Conservation (phyloP, 2,797 vertebrate genomes). For the Oreortyx pictus region DNA sequence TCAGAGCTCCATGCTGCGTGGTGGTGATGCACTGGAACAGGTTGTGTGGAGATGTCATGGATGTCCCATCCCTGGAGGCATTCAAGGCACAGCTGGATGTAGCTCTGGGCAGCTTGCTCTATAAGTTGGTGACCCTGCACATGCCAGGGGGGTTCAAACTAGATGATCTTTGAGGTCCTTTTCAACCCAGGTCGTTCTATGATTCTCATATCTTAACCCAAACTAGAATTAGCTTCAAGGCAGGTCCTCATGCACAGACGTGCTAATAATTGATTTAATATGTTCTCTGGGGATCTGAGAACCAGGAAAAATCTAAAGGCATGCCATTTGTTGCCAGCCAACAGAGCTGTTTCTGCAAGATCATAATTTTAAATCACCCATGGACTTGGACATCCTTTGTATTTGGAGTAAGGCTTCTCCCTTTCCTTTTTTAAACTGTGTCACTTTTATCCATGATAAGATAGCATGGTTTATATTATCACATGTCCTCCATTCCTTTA, state of each 20-base stretch:
- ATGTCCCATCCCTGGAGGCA: too few relatives aligned
- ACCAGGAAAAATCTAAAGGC: slow-evolving; percentile 1
- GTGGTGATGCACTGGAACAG: too few relatives aligned
- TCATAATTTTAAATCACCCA: background rate
- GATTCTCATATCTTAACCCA: background rate
- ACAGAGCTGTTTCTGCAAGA: background rate
- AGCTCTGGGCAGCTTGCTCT: too few relatives aligned
- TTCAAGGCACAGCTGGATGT: too few relatives aligned
- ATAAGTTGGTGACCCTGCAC: too few relatives aligned
- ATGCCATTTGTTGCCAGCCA: background rate
- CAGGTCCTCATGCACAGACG: background rate
- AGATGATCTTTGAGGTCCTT: too few relatives aligned
- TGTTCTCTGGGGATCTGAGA: background rate
- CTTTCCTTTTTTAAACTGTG: background rate
- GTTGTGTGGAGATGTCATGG: too few relatives aligned
- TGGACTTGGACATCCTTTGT: background rate
- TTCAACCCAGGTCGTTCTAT: too few relatives aligned
- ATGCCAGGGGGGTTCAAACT: too few relatives aligned
- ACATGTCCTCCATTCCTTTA: background rate
- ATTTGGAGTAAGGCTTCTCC: background rate
- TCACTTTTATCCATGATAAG: background rate
- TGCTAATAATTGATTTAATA: slow-evolving; percentile 33
- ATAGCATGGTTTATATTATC: background rate
- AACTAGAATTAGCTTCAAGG: background rate
- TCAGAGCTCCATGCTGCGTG: background rate